Evolutionary conservation across 2,797 vertebrate genomes (phyloP).

Genomic region (Huso huso): DNA sequence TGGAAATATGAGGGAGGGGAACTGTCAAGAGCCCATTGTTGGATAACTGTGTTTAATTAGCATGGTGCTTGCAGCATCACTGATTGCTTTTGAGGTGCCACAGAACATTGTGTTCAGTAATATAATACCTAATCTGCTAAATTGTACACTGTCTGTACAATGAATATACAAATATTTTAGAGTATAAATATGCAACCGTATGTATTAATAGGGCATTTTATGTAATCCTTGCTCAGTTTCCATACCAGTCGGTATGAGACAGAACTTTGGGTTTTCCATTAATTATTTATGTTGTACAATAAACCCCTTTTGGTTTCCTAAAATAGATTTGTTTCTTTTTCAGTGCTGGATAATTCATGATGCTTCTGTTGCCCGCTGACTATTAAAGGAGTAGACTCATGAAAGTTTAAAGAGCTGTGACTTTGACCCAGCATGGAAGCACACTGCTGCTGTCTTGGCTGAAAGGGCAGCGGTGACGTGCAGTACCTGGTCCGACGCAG

Average conservation of each 20-base stretch:
- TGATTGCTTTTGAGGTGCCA: conserved; percentile 20
- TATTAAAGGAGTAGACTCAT: not conserved
- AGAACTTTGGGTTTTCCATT: too few species aligned
- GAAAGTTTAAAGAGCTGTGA: not conserved
- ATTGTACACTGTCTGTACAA: conserved; percentile 14
- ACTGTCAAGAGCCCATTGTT: conserved; percentile 23
- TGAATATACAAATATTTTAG: too few species aligned
- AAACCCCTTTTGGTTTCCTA: too few species aligned
- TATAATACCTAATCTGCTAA: conserved; percentile 27
- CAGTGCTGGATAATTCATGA: too few species aligned
- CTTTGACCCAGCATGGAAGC: not conserved
- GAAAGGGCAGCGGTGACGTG: not conserved
- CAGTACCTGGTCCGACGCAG: not conserved
- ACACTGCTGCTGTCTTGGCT: not conserved
- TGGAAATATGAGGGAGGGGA: too few species aligned
- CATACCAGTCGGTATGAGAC: too few species aligned
- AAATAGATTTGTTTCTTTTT: too few species aligned
- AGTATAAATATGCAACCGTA: too few species aligned
- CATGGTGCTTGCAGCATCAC: conserved; percentile 30
- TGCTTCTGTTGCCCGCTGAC: conserved; percentile 10
- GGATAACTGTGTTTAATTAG: conserved; percentile 33
- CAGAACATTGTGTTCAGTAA: conserved; percentile 38
- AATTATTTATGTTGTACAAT: too few species aligned
- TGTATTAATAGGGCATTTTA: too few species aligned
- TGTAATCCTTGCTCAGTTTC: too few species aligned